Percentiles rank a stretch among this genome's conserved stretches.
phyloP scores from a whole-genome alignment of 2,797 vertebrate species.

The Kryptolebias ocellatus region DNA sequence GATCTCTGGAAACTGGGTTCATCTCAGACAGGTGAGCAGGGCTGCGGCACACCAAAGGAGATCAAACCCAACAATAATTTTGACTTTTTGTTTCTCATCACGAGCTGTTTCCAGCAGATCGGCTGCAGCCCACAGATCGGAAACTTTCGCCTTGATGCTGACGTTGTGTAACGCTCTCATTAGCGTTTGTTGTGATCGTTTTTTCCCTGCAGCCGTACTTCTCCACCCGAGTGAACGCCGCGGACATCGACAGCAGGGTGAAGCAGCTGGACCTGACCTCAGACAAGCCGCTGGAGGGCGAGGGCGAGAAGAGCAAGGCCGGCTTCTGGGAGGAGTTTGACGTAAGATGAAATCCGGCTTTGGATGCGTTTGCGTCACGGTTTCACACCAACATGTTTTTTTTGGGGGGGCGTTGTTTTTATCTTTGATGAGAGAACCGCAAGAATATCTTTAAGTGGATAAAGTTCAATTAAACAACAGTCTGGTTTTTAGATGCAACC shows the following conservation, averaged over 20 bases:
- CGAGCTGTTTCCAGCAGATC: no score
- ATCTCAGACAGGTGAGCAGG: slow-evolving; percentile 88
- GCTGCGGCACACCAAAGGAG: background rate
- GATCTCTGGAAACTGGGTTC: slow-evolving; percentile 87
- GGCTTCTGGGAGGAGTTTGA: slow-evolving; percentile 99
- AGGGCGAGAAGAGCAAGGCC: slow-evolving; percentile 86
- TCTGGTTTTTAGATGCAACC: background rate
- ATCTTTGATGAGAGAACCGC: background rate
- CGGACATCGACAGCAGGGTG: slow-evolving; percentile 93
- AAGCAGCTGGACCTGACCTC: slow-evolving; percentile 87
- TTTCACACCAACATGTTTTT: background rate
- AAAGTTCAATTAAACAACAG: slow-evolving; percentile 1
- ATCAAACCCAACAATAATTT: background rate
- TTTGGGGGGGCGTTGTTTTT: no score
- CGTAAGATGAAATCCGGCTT: slow-evolving; percentile 72
- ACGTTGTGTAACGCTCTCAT: background rate
- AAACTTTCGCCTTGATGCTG: slow-evolving; percentile 23
- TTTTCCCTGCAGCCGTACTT: slow-evolving; percentile 86
- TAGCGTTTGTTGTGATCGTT: slow-evolving; percentile 14
- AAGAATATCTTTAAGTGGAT: background rate
- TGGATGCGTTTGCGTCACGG: background rate
- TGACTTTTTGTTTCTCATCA: no score
- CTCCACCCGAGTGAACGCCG: slow-evolving; percentile 92
- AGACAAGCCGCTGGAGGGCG: slow-evolving; percentile 64
- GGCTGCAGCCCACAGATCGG: slow-evolving; percentile 21